A percentile compares a stretch with the other conserved stretches of the same genome.
phyloP scores from a whole-genome alignment of 2,113 vertebrate species.

The Charina bottae region DNA sequence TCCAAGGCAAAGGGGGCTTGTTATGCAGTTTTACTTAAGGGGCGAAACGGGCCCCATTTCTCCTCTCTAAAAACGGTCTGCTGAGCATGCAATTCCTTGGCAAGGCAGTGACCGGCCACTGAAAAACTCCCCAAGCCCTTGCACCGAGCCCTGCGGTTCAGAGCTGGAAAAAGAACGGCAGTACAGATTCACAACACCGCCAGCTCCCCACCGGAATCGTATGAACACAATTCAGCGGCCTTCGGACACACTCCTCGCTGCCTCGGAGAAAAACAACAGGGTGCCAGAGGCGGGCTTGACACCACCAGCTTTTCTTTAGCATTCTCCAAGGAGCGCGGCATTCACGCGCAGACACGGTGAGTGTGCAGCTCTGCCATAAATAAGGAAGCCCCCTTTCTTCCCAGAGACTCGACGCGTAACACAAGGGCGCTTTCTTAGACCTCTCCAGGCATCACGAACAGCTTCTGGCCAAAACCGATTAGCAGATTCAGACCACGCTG shows the following conservation, averaged over 20 bases:
- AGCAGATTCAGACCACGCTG: neutral
- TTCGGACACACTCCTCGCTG: neutral
- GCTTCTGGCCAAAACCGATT: neutral
- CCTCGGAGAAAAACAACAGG: neutral
- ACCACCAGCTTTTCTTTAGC: neutral
- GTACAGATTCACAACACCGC: neutral
- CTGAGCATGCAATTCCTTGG: neutral
- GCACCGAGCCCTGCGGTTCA: neutral
- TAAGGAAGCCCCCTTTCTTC: fast-evolving
- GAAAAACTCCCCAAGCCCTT: neutral
- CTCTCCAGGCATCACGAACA: neutral
- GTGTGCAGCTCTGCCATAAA: fast-evolving
- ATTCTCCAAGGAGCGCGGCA: fast-evolving
- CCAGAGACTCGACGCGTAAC: fast-evolving
- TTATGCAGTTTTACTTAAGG: neutral
- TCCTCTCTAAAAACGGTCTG: neutral
- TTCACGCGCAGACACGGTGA: neutral
- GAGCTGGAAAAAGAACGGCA: neutral
- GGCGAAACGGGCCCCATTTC: too few relatives aligned
- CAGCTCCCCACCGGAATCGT: neutral
- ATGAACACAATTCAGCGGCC: neutral
- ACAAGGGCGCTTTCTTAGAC: neutral
- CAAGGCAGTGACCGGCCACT: neutral
- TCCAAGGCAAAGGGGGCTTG: neutral
- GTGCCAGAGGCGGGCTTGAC: neutral